phyloP scores from a whole-genome alignment of 2,797 vertebrate genomes.

The Uromys caudimaculatus region DNA sequence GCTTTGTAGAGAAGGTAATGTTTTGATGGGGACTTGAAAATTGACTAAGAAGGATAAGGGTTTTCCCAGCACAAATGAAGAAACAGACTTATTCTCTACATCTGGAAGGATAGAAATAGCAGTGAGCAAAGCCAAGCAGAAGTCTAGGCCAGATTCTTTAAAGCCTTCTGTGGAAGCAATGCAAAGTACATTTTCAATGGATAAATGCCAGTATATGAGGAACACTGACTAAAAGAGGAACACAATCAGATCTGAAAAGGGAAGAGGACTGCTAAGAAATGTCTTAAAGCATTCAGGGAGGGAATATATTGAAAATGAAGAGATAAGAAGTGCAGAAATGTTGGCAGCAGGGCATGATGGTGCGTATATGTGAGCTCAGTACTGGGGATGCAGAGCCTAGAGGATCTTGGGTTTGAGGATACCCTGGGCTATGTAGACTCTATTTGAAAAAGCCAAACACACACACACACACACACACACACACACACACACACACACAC shows the following conservation, averaged over 20 bases:
- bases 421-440: background rate
- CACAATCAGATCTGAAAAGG: background rate
- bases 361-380: background rate
- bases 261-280: slow-evolving; percentile 35
- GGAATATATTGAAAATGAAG: background rate
- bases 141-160: background rate
- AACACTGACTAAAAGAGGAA: background rate
- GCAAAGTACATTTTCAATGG: background rate
- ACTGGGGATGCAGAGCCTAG: background rate
- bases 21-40: slow-evolving; percentile 1
- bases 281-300: slow-evolving; percentile 1
- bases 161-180: background rate
- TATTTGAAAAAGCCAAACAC: background rate
- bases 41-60: background rate
- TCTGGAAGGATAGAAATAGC: background rate
- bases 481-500: background rate
- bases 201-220: background rate
- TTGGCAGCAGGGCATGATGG: background rate
- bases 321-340: slow-evolving; percentile 12
- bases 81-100: background rate
- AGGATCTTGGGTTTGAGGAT: background rate
- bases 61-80: background rate
- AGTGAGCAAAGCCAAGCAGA: background rate
- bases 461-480: background rate
- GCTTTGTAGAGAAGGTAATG: slow-evolving; percentile 15